phyloP scores from a whole-genome alignment of 2,113 vertebrate species.

The Xerus inauris region DNA sequence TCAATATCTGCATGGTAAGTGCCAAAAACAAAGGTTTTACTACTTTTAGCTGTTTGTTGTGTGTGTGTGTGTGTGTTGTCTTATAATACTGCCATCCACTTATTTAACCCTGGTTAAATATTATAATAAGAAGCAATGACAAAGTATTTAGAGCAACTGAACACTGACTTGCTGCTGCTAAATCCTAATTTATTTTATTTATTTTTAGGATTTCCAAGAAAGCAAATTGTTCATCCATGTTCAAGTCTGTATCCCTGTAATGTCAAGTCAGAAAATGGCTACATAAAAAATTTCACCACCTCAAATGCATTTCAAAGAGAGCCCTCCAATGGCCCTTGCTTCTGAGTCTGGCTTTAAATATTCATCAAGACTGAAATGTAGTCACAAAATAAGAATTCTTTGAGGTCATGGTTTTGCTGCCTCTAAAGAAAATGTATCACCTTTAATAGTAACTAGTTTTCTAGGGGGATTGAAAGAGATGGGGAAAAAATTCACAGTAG shows the following conservation, averaged over 20 bases:
- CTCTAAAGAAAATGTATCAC: background rate
- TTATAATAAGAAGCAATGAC: slow-evolving; percentile 6
- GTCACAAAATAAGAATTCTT: slow-evolving; percentile 22
- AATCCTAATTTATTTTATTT: slow-evolving; percentile 56
- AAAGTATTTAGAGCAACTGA: slow-evolving; percentile 22
- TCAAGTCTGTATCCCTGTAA: slow-evolving; percentile 54
- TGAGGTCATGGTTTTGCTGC: background rate
- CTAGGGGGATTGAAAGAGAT: background rate
- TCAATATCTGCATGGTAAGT: background rate
- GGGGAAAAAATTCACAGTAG: background rate
- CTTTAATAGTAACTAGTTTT: background rate
- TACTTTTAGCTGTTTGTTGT: background rate
- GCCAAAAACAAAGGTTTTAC: background rate
- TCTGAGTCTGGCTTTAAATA: slow-evolving; percentile 57
- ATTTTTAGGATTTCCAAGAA: slow-evolving; percentile 51
- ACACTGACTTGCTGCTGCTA: slow-evolving; percentile 52
- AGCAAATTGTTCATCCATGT: background rate
- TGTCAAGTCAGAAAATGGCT: slow-evolving; percentile 18
- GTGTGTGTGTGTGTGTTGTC: background rate
- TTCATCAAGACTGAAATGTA: background rate
- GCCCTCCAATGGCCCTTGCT: background rate
- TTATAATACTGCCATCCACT: background rate
- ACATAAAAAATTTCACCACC: slow-evolving; percentile 30
- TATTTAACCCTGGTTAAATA: background rate
- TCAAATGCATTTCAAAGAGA: slow-evolving; percentile 48